These are phyloP conservation scores for Chydorus sphaericus DNA, from an alignment of 2,888 invertebrate genomes.

Conservation along the genomic window DNA sequence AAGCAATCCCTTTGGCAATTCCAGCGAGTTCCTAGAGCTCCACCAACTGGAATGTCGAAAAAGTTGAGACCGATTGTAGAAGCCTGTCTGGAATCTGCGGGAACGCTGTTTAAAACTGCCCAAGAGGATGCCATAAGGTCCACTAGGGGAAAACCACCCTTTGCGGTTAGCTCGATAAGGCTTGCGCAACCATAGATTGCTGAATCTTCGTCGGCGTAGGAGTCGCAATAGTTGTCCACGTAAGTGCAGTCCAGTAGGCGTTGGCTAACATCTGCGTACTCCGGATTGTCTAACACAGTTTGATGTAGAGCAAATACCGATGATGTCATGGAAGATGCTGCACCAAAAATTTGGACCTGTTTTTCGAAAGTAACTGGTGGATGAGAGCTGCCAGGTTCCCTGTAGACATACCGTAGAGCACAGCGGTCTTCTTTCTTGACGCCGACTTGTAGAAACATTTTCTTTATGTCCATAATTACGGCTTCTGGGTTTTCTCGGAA, in stretches of 20 bases:
- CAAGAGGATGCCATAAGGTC: slow-evolving; percentile 8
- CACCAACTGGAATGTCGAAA: not conserved
- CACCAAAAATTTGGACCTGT: slow-evolving; percentile 16
- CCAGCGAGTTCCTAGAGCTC: not conserved
- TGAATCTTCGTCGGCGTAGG: slow-evolving; percentile 3
- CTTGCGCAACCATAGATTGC: slow-evolving; percentile 6
- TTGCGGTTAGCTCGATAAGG: slow-evolving; percentile 8
- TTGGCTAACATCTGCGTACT: slow-evolving; percentile 16
- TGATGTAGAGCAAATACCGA: slow-evolving; percentile 14
- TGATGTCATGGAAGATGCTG: slow-evolving; percentile 12
- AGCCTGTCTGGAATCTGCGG: not conserved
- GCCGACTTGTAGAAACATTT: slow-evolving; percentile 16
- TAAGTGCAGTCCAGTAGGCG: slow-evolving; percentile 16
- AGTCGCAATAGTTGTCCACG: slow-evolving; percentile 17
- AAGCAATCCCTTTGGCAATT: not conserved
- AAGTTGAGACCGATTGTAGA: not conserved
- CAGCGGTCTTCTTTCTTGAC: slow-evolving; percentile 10
- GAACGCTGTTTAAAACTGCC: slow-evolving; percentile 10
- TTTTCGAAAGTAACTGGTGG: slow-evolving; percentile 13
- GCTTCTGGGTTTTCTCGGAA: slow-evolving; percentile 15
- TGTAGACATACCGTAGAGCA: slow-evolving; percentile 16
- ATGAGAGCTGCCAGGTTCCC: slow-evolving; percentile 10
- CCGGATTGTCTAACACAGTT: slow-evolving; percentile 15
- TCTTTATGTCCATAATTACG: slow-evolving; percentile 15
- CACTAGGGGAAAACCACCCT: slow-evolving; percentile 15